Evolutionary conservation across 1,140 invertebrate genomes (phyloP).

Genomic region (Euschistus heros): DNA sequence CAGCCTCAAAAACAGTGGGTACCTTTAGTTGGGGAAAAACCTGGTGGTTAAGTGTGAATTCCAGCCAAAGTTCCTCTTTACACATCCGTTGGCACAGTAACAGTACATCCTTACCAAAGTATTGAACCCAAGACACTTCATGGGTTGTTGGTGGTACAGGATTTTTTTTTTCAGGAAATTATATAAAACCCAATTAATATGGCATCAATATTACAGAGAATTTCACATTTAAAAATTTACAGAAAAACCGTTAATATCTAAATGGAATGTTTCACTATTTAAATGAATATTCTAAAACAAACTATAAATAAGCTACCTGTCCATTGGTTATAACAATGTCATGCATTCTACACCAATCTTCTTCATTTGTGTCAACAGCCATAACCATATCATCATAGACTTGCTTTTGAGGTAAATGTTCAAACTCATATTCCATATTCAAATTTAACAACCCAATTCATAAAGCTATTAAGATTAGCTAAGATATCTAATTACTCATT

Average conservation of each 20-base stretch:
- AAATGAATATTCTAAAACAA: not conserved
- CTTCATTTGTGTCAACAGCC: constrained; percentile 44
- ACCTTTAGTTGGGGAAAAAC: too few relatives aligned
- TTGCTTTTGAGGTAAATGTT: not conserved
- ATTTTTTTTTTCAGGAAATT: not conserved
- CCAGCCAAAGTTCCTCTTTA: too few relatives aligned
- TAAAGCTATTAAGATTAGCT: too few relatives aligned
- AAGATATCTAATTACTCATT: too few relatives aligned
- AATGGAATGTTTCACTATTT: constrained; percentile 10
- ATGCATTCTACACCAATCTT: constrained; percentile 45
- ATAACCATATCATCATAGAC: constrained; percentile 32
- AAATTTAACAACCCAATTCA: too few relatives aligned
- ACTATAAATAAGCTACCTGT: constrained; percentile 34
- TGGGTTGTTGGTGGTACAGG: too few relatives aligned
- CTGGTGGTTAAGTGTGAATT: too few relatives aligned
- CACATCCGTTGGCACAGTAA: too few relatives aligned
- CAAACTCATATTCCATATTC: too few relatives aligned
- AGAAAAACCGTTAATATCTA: not conserved
- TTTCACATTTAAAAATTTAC: not conserved
- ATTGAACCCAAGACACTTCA: too few relatives aligned
- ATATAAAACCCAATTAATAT: not conserved
- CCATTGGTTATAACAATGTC: constrained; percentile 40
- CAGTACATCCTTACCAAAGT: too few relatives aligned
- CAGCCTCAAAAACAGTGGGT: too few relatives aligned
- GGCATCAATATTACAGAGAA: not conserved